These are phyloP conservation scores for Danio aesculapii DNA, from an alignment of 2,797 vertebrate genomes.

Conservation along the genomic window DNA sequence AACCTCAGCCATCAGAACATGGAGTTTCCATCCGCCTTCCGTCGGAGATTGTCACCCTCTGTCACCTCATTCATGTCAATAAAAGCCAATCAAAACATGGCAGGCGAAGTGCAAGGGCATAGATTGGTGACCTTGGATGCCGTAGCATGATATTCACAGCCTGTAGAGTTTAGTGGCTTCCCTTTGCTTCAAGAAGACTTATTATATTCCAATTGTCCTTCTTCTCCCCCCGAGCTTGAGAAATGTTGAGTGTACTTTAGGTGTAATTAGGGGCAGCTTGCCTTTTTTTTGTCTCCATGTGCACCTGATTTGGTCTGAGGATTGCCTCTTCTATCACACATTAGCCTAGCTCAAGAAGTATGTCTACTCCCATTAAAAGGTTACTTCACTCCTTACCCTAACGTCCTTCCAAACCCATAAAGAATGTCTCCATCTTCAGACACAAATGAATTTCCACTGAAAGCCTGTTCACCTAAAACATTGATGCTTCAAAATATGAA, in stretches of 20 bases:
- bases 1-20: conserved; percentile 35
- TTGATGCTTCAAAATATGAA: too few species aligned
- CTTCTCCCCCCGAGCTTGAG: conserved; percentile 23
- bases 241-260: conserved; percentile 38
- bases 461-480: too few species aligned
- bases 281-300: conserved; percentile 46
- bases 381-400: not conserved
- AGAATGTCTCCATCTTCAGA: too few species aligned
- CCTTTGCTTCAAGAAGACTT: conserved; percentile 37
- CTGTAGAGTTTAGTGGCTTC: conserved; percentile 44
- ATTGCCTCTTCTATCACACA: conserved; percentile 28
- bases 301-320: conserved; percentile 45
- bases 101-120: conserved; percentile 12
- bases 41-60: conserved; percentile 32
- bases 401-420: too few species aligned
- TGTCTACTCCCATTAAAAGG: not conserved
- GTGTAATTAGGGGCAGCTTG: conserved; percentile 56
- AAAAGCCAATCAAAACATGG: conserved; percentile 22
- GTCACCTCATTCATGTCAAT: conserved; percentile 48
- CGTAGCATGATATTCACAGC: conserved; percentile 29
- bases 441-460: too few species aligned
- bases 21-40: conserved; percentile 34
- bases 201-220: conserved; percentile 40
- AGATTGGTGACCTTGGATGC: conserved; percentile 7
- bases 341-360: not conserved